Conservation (phyloP, 1,140 invertebrate species). For the Himalopsyche phryganea region DNA sequence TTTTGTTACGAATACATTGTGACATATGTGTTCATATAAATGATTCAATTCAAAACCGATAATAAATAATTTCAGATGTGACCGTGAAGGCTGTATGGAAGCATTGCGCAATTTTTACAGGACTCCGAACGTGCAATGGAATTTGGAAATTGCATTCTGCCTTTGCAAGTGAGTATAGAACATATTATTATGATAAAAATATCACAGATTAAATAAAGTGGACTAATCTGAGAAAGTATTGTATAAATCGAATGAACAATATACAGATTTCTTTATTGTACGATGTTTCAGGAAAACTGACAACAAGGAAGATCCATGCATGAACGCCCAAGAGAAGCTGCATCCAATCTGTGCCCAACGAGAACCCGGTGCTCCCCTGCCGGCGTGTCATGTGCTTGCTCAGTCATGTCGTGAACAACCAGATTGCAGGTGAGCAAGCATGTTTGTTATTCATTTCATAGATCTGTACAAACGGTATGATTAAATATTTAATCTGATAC, state of each 20-base stretch:
- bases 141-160: conserved; percentile 86
- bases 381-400: conserved; percentile 77
- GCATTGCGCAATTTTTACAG: conserved; percentile 83
- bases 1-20: no score
- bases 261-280: no score
- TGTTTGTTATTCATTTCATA: no score
- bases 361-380: conserved; percentile 64
- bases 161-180: conserved; percentile 82
- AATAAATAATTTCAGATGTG: conserved; percentile 60
- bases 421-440: conserved; percentile 66
- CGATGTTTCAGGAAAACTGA: conserved; percentile 62
- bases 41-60: no score
- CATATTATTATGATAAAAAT: no score
- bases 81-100: conserved; percentile 80
- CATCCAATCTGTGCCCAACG: conserved; percentile 83
- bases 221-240: no score
- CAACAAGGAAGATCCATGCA: conserved; percentile 76
- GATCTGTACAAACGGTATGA: no score
- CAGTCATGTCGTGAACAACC: conserved; percentile 72
- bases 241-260: no score
- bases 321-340: conserved; percentile 81
- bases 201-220: no score
- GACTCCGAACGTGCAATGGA: conserved; percentile 71
- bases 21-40: no score
- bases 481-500: no score